Base-by-base conservation (phyloP, 2,797 vertebrate genomes). In the Luscinia luscinia region DNA sequence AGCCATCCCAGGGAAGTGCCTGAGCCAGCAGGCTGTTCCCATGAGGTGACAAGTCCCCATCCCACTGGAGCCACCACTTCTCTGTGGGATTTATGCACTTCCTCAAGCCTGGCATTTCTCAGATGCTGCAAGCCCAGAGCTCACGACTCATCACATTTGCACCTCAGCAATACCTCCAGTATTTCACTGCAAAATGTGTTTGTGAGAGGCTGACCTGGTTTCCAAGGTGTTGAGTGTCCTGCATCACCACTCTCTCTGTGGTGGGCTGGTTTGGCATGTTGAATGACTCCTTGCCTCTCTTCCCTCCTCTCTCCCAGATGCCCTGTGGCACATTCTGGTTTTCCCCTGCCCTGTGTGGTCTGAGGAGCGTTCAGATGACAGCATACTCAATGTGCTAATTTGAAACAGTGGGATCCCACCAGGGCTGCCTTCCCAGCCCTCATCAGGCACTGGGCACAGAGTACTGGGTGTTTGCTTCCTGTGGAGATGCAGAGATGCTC, bases 341-440 rank as follows among this genome's bases (percentile, higher is more conserved):
- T 28, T 9, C 11, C n/a, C 12, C 12, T 1, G 1, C 0, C 2
- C 45, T 79, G 40, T 63, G 87, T 76, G 75, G 41, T 70, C 84
- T 36, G 48, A 48, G 63, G 54, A 74, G 46, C n/a, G 48, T 41
- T 48, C 74, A 81, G 46, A 51, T 9, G 4, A 59, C 49, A 27
- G 18, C 0, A 0, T 2, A 5, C 51, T 57, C 61, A 59, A 46
- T 1, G 9, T 41, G 70, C 67, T 79, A 27, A 74, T 77, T 48
- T 45, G 61, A 79, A 92, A 21, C 69, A 86, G 61, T 1, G 0
- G 45, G 38, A 70, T 51, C 16, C 45, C 30, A 13, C 46, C 46
- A 27, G 28, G 23, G 22, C n/a, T 7, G 1, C 0, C 0, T 72
- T 89, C 58, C 84, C 0, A 1, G 34, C 40, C 9, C 57, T 77